phyloP scores from a whole-genome alignment of 2,888 invertebrate genomes.

The Galeopsomyia nigrocyanea region DNA sequence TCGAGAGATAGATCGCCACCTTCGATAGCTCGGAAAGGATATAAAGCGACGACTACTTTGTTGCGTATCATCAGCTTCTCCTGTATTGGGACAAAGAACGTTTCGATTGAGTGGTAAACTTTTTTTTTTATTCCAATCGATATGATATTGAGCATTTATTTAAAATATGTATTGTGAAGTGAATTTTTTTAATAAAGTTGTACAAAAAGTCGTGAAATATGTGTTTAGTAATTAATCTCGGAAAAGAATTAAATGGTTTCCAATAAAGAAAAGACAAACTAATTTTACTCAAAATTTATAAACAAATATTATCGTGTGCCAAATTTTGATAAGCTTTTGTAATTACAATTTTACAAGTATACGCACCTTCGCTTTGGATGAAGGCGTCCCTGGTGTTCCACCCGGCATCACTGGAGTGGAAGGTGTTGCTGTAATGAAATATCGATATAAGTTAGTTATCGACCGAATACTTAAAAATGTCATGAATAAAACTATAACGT shows the following conservation, averaged over 20 bases:
- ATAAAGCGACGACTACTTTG: conserved; percentile 89
- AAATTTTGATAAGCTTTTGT: conserved; percentile 14
- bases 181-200: no score
- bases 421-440: conserved; percentile 68
- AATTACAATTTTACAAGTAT: background rate
- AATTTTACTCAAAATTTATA: no score
- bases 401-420: conserved; percentile 78
- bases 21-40: conserved; percentile 92
- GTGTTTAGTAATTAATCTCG: no score
- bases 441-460: background rate
- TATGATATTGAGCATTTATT: background rate
- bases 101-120: background rate
- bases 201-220: no score
- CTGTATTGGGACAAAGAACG: conserved; percentile 63
- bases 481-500: no score
- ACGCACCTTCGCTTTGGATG: conserved; percentile 82
- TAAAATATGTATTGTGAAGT: background rate
- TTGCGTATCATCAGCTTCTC: conserved; percentile 78
- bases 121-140: background rate
- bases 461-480: no score
- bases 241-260: background rate
- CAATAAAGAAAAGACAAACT: background rate
- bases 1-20: conserved; percentile 89
- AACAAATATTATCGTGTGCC: no score
- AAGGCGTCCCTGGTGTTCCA: conserved; percentile 85